Evolutionary conservation across 2,113 vertebrate species (phyloP).

Genomic region (Zeus faber): DNA sequence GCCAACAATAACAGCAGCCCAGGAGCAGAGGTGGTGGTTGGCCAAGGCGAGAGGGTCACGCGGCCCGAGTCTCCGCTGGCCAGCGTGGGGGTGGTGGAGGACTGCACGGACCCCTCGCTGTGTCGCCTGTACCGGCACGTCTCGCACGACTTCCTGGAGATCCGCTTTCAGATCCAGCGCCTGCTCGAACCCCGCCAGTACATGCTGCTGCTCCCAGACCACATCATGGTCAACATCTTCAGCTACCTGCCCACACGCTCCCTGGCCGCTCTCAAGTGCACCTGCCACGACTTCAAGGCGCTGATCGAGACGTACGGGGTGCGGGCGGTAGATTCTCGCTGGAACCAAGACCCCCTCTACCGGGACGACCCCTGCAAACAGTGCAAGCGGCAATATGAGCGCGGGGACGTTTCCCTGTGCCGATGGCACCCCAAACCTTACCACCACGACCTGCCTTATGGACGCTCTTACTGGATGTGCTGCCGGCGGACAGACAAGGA

Average conservation of each 20-base stretch:
- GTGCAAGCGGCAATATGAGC: conserved; percentile 87
- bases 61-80: conserved; percentile 58
- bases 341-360: conserved; percentile 92
- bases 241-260: conserved; percentile 87
- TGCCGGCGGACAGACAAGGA: conserved; percentile 88
- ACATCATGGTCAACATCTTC: conserved; percentile 94
- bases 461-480: conserved; percentile 99
- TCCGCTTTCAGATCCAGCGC: conserved; percentile 94
- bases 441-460: conserved; percentile 98
- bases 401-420: conserved; percentile 93
- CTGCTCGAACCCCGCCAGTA: conserved; percentile 93
- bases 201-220: conserved; percentile 92
- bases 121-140: conserved; percentile 94
- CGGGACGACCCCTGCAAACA: conserved; percentile 97
- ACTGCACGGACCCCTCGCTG: conserved; percentile 79
- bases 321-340: conserved; percentile 86
- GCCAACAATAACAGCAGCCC: conserved; percentile 48
- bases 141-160: conserved; percentile 94
- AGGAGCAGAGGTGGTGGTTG: conserved; percentile 27
- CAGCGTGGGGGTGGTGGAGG: conserved; percentile 38
- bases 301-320: conserved; percentile 91
- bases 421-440: conserved; percentile 98
- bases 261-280: conserved; percentile 92
- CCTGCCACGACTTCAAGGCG: conserved; percentile 89
- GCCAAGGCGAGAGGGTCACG: conserved; percentile 43